Percentiles rank a stretch among this genome's conserved stretches.
Evolutionary conservation across 2,113 vertebrate genomes (phyloP).

Genomic region (Nothocercus julius): DNA sequence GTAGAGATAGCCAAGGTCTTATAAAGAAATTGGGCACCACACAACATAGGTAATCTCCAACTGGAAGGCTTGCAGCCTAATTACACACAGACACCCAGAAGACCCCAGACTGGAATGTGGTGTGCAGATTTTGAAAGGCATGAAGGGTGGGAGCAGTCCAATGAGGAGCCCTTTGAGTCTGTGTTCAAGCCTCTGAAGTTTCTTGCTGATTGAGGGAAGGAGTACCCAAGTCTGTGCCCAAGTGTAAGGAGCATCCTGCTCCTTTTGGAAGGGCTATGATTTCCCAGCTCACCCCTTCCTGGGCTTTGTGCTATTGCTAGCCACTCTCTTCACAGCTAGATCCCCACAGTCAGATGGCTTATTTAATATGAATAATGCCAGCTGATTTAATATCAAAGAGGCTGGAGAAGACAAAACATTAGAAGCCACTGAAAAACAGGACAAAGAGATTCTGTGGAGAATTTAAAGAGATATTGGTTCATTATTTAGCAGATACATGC

Average conservation of each 20-base stretch:
- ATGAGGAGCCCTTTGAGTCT: background rate
- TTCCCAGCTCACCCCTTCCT: background rate
- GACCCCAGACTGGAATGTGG: background rate
- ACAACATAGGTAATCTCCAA: slow-evolving; percentile 42
- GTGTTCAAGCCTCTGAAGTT: background rate
- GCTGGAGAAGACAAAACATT: background rate
- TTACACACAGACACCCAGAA: slow-evolving; percentile 20
- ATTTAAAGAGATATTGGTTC: background rate
- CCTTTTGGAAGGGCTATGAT: fast-evolving
- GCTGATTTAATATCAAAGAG: background rate
- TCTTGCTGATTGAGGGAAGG: background rate
- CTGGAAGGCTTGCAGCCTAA: slow-evolving; percentile 56
- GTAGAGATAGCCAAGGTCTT: slow-evolving; percentile 43
- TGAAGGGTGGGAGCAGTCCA: slow-evolving; percentile 12
- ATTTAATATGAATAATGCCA: background rate
- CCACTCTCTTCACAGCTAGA: background rate
- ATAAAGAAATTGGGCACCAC: slow-evolving; percentile 30
- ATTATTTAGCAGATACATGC: background rate
- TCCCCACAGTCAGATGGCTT: background rate
- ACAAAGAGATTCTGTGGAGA: background rate
- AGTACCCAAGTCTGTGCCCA: background rate
- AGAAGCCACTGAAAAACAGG: background rate
- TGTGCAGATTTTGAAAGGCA: slow-evolving; percentile 19
- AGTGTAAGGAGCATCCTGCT: background rate
- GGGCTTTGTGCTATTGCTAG: background rate